Percentiles rank a stretch among this genome's conserved stretches.
Evolutionary conservation across 2,888 invertebrate species (phyloP).

Genomic region (Mellilla xanthometata): DNA sequence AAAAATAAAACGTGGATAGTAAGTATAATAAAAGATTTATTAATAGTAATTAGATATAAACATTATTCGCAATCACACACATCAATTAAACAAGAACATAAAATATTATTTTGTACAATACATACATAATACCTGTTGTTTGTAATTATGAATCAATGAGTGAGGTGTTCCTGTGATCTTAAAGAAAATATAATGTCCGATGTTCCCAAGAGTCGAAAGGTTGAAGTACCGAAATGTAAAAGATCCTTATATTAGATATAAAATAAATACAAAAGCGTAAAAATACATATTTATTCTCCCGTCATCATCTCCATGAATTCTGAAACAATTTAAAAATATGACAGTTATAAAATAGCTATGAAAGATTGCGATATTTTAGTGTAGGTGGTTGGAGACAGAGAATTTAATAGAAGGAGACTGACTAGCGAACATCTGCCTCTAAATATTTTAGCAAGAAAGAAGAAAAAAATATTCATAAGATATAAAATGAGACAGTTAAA

Average conservation of each 20-base stretch:
- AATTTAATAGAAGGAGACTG: too few species aligned
- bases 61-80: constrained; percentile 76
- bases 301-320: constrained; percentile 99
- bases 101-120: constrained; percentile 75
- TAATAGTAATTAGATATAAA: constrained; percentile 75
- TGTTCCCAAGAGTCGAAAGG: constrained; percentile 67
- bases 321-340: constrained; percentile 78
- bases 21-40: constrained; percentile 79
- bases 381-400: constrained; percentile 4
- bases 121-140: constrained; percentile 74
- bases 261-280: constrained; percentile 61
- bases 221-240: constrained; percentile 68
- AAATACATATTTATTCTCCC: constrained; percentile 87
- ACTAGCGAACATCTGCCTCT: too few species aligned
- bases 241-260: constrained; percentile 60
- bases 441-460: too few species aligned
- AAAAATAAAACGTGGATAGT: constrained; percentile 40
- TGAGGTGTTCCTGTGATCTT: constrained; percentile 42
- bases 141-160: constrained; percentile 56
- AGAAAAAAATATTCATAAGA: too few species aligned
- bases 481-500: too few species aligned
- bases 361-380: constrained; percentile 4
- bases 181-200: constrained; percentile 52
- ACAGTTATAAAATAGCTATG: constrained; percentile 18
- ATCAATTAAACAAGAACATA: constrained; percentile 64